Evolutionary conservation across 2,888 invertebrate species (phyloP).

Genomic region (Anaspis maculata): DNA sequence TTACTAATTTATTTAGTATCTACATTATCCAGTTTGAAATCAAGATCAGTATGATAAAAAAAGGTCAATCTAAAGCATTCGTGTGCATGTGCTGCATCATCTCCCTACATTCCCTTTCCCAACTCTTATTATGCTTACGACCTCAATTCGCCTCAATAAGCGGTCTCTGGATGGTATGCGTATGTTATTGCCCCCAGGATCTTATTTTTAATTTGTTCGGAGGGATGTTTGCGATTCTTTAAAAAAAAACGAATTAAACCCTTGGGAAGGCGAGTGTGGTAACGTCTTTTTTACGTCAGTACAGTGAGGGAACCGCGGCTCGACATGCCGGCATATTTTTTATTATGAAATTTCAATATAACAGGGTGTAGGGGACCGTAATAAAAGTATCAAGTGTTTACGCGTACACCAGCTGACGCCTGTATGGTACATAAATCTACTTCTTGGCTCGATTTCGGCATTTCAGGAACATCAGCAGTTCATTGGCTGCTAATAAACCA

Average conservation of each 20-base stretch:
- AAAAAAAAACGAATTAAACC: constrained; percentile 2
- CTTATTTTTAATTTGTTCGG: too few species aligned
- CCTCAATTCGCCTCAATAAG: too few species aligned
- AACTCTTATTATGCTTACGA: too few species aligned
- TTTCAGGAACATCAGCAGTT: constrained; percentile 22
- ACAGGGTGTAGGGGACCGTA: constrained; percentile 17
- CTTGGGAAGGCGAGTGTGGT: constrained; percentile 1
- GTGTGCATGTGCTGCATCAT: too few species aligned
- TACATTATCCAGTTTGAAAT: too few species aligned
- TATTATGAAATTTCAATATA: constrained; percentile 24
- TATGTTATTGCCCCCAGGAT: too few species aligned
- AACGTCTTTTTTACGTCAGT: constrained; percentile 3
- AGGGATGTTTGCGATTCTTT: background rate
- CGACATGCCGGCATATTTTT: constrained; percentile 8
- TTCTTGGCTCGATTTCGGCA: constrained; percentile 22
- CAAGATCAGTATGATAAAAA: too few species aligned
- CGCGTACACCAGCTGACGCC: constrained; percentile 32
- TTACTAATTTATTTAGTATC: too few species aligned
- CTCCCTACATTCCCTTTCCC: too few species aligned
- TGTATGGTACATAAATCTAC: constrained; percentile 28
- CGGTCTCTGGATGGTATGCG: too few species aligned
- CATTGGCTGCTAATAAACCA: constrained; percentile 29
- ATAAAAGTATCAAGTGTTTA: constrained; percentile 29
- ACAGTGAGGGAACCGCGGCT: background rate
- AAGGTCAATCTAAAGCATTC: too few species aligned